A percentile compares a stretch with the other conserved stretches of the same genome.
phyloP scores from a whole-genome alignment of 1,140 invertebrate genomes.

The Arctopsyche grandis region DNA sequence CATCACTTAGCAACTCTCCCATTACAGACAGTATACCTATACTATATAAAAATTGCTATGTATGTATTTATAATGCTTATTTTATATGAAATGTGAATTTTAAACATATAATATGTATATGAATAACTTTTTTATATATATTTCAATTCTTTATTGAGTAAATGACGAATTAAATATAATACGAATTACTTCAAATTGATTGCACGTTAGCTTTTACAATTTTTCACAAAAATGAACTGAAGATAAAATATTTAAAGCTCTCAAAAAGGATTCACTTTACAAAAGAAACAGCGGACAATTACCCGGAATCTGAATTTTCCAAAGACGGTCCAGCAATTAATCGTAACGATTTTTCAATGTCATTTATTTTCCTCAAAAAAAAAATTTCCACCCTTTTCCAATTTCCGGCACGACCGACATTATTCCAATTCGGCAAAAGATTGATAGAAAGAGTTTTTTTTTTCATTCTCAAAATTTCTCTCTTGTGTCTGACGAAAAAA shows the following conservation, averaged over 20 bases:
- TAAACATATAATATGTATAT: too few relatives aligned
- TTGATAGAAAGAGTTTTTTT: conserved; percentile 26
- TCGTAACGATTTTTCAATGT: conserved; percentile 26
- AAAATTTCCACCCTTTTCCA: conserved; percentile 11
- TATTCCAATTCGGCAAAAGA: conserved; percentile 21
- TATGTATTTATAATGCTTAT: too few relatives aligned
- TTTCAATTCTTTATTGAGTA: too few relatives aligned
- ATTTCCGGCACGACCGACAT: conserved; percentile 23
- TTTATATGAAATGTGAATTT: too few relatives aligned
- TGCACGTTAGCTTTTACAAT: not conserved
- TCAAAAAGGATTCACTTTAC: conserved; percentile 23
- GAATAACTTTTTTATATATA: too few relatives aligned
- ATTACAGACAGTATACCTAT: too few relatives aligned
- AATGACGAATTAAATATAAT: not conserved
- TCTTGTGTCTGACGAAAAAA: not conserved
- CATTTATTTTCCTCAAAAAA: conserved; percentile 37
- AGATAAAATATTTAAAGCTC: not conserved
- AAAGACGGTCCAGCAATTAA: conserved; percentile 18
- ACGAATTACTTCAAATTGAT: not conserved
- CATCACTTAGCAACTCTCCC: too few relatives aligned
- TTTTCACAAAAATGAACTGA: not conserved
- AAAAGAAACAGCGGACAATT: conserved; percentile 16
- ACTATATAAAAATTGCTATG: too few relatives aligned
- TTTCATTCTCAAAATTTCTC: not conserved
- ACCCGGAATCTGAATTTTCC: conserved; percentile 21